Evolutionary conservation across 2,797 vertebrate species (phyloP), one percentile per base, ranked within the genome.

Genomic region (Cyclopterus lumpus): DNA sequence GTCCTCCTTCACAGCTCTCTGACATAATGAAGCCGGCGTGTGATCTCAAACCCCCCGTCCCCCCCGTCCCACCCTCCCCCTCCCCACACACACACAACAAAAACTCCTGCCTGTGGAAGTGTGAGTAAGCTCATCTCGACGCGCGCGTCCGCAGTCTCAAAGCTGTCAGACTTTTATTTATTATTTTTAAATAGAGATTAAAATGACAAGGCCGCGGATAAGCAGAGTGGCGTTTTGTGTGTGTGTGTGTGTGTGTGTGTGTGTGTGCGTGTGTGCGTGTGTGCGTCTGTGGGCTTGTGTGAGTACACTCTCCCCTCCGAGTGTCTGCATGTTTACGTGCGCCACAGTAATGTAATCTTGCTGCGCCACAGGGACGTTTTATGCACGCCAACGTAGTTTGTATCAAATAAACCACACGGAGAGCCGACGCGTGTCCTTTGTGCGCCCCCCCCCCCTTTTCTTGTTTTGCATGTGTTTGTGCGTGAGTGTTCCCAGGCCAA

Each of bases 311-410:
- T 48, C 48, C 26, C 73, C 40, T 64, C 61, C 15, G 77, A 77
- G 79, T 86, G 87, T 89, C 86, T 87, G 87, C 81, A 82, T 91
- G 90, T 89, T 86, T 81, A 89, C 75, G 79, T 66, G 71, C 11
- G 1, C 32, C 48, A 0, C 75, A 63, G 77, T 91, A 90, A 90
- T 89, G 87, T 85, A 84, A 88, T 86, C 86, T 86, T 54, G 77
- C 82, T 48, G 80, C 54, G 42, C 86, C 77, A 40, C 70, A 3
- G 87, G 82, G 88, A 84, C 62, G 16, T 83, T 84, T 83, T 72
- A 75, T 66, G 76, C 83, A 73, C 79, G 4, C 26, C 69, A 66
- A 81, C 85, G 51, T 62, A 61, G 84, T 82, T 88, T 85, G 62
- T 77, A 81, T 84, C 49, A 69, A 88, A 85, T 83, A 80, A 87